These are phyloP conservation scores for Plemyria rubiginata DNA, from an alignment of 2,888 invertebrate genomes.

Conservation along the genomic window DNA sequence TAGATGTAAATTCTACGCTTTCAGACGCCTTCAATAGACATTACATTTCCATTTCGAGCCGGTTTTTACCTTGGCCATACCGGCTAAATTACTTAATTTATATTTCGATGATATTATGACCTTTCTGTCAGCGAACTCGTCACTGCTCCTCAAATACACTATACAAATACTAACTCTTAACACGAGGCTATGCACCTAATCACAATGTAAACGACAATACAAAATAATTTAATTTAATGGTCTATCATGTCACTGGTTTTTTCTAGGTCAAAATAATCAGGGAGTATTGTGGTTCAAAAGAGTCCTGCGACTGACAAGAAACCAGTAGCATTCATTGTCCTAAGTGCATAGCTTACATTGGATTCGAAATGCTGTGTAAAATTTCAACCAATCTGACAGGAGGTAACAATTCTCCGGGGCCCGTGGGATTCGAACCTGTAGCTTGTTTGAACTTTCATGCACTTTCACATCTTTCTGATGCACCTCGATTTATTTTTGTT, in stretches of 20 bases:
- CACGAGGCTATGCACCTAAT: slow-evolving; percentile 31
- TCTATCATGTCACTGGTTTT: not conserved
- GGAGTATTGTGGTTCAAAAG: not conserved
- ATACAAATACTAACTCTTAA: slow-evolving; percentile 33
- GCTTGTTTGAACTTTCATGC: slow-evolving; percentile 70
- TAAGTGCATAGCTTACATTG: slow-evolving; percentile 28
- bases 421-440: slow-evolving; percentile 52
- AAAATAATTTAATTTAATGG: not conserved
- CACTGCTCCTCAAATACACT: slow-evolving; percentile 27
- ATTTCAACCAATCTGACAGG: slow-evolving; percentile 61
- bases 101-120: not conserved
- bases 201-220: slow-evolving; percentile 6
- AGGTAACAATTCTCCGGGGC: slow-evolving; percentile 55
- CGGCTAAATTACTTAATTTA: too few relatives aligned
- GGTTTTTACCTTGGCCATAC: too few relatives aligned
- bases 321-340: not conserved
- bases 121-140: slow-evolving; percentile 14
- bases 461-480: slow-evolving; percentile 46
- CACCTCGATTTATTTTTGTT: slow-evolving; percentile 42
- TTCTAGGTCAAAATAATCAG: not conserved
- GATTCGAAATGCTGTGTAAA: slow-evolving; percentile 51
- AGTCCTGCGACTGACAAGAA: not conserved
- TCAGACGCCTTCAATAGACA: too few relatives aligned
- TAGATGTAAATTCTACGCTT: too few relatives aligned
- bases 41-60: too few relatives aligned